Evolutionary conservation across 2,888 invertebrate species (phyloP).

Genomic region (Eumerus sabulonum): DNA sequence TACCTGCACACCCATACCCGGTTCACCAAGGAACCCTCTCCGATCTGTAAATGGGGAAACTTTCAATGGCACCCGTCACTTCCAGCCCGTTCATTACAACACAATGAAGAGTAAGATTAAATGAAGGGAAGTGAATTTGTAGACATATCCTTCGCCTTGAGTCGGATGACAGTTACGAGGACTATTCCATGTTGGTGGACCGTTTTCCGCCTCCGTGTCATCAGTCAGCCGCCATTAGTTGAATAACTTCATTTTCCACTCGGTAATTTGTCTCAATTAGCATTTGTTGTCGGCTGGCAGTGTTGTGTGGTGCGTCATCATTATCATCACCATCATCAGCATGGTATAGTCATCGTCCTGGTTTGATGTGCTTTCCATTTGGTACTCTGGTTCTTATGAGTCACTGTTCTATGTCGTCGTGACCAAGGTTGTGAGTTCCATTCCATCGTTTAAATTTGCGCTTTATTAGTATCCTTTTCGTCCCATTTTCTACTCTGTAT

Average conservation of each 20-base stretch:
- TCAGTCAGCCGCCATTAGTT: conserved; percentile 56
- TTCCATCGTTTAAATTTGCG: conserved; percentile 37
- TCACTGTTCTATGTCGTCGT: too few relatives aligned
- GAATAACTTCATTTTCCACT: conserved; percentile 67
- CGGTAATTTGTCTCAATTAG: conserved; percentile 68
- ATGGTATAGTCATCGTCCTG: too few relatives aligned
- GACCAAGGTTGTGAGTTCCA: too few relatives aligned
- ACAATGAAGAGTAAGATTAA: conserved; percentile 55
- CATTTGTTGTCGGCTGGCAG: conserved; percentile 59
- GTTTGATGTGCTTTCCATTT: too few relatives aligned
- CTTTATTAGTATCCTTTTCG: conserved; percentile 44
- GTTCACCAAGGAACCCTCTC: conserved; percentile 18
- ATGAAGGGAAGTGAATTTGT: conserved; percentile 65
- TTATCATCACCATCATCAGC: conserved; percentile 4
- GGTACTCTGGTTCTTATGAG: too few relatives aligned
- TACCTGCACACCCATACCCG: conserved; percentile 7
- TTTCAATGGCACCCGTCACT: conserved; percentile 14
- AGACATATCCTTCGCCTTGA: conserved; percentile 50
- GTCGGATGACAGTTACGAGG: conserved; percentile 59
- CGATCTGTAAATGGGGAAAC: conserved; percentile 58
- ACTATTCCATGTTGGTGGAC: conserved; percentile 53
- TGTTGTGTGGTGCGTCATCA: conserved; percentile 46
- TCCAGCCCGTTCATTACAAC: conserved; percentile 19
- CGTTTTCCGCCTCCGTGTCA: conserved; percentile 34
- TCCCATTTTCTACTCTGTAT: too few relatives aligned